Evolutionary conservation across 2,797 vertebrate species (phyloP).

Genomic region (Hafferia zeledoni): DNA sequence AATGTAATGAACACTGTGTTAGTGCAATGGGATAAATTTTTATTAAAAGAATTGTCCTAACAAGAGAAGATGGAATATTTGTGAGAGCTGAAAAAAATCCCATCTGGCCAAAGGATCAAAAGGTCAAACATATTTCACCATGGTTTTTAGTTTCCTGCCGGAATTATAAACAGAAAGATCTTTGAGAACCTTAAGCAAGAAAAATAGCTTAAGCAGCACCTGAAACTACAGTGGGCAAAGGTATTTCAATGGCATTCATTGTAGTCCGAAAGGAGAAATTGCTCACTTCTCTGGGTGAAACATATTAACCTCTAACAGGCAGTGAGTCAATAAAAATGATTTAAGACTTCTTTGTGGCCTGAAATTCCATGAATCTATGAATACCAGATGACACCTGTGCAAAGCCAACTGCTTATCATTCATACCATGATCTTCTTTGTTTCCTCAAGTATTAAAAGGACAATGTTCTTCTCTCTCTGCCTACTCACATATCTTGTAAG

Average conservation of each 20-base stretch:
- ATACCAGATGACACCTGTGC: constrained; percentile 24
- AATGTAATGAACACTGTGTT: not conserved
- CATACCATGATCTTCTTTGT: constrained; percentile 16
- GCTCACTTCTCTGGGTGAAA: constrained; percentile 45
- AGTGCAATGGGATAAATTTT: not conserved
- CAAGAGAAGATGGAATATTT: not conserved
- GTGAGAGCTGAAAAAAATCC: not conserved
- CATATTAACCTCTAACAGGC: constrained; percentile 57
- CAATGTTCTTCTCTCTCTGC: constrained; percentile 1
- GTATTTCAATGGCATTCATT: constrained; percentile 36
- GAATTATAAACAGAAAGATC: constrained; percentile 25
- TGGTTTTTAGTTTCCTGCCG: not conserved
- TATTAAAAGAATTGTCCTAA: not conserved
- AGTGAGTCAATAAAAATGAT: constrained; percentile 66
- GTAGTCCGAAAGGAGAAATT: constrained; percentile 52
- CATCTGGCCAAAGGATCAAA: not conserved
- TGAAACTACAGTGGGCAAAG: not conserved
- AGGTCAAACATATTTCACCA: constrained; percentile 8
- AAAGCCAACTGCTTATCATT: constrained; percentile 52
- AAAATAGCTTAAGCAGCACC: constrained; percentile 30
- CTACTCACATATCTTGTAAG: not conserved
- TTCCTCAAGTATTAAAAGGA: constrained; percentile 29
- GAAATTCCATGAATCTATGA: constrained; percentile 38
- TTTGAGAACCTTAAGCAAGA: not conserved
- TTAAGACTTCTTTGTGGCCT: constrained; percentile 43